phyloP scores from a whole-genome alignment of 2,888 invertebrate genomes.

The Agonopterix alstromeriana region DNA sequence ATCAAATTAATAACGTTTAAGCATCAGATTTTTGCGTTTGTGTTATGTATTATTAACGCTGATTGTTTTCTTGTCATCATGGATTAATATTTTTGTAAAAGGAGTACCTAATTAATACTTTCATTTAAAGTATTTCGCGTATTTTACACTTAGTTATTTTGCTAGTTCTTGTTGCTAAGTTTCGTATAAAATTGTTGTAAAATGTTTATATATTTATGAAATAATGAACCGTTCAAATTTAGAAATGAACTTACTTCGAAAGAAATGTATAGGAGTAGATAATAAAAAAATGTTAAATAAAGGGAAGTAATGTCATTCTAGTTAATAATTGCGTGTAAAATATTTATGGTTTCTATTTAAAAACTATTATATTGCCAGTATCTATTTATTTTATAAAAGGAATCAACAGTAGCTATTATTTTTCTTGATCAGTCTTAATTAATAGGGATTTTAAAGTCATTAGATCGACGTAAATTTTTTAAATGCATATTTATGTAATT shows the following conservation, averaged over 20 bases:
- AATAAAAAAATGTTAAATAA: slow-evolving; percentile 39
- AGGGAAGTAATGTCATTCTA: slow-evolving; percentile 57
- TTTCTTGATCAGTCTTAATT: too few species aligned
- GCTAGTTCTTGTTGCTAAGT: slow-evolving; percentile 38
- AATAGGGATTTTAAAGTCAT: too few species aligned
- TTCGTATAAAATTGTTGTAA: slow-evolving; percentile 60
- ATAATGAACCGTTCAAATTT: slow-evolving; percentile 50
- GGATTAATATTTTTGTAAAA: background rate
- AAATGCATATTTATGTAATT: too few species aligned
- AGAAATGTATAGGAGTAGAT: slow-evolving; percentile 29
- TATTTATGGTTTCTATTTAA: too few species aligned
- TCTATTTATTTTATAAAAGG: too few species aligned
- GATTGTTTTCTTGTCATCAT: too few species aligned
- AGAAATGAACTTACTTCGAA: slow-evolving; percentile 19
- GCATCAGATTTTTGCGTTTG: too few species aligned
- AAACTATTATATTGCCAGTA: too few species aligned
- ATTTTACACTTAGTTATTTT: background rate
- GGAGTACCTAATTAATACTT: background rate
- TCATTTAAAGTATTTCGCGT: background rate
- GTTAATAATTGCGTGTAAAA: background rate
- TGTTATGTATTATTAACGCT: too few species aligned
- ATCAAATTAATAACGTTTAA: too few species aligned
- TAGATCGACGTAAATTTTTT: too few species aligned
- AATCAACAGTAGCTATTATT: too few species aligned
- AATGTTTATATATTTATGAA: slow-evolving; percentile 63